phyloP scores from a whole-genome alignment of 2,797 vertebrate genomes.

The Eulemur coronatus region DNA sequence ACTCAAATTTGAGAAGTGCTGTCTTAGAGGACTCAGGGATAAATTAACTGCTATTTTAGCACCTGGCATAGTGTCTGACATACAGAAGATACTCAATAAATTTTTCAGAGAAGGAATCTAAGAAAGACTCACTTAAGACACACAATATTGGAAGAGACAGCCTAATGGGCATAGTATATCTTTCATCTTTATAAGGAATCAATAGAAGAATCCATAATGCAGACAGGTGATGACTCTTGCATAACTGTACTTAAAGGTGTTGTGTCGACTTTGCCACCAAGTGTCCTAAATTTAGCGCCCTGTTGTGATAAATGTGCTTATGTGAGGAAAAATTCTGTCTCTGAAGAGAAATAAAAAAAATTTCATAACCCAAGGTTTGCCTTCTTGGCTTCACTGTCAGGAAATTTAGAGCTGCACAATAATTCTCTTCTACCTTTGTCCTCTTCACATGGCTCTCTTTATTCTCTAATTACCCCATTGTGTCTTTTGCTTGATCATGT shows the following conservation, averaged over 20 bases:
- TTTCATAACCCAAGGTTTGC: not conserved
- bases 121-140: slow-evolving; percentile 30
- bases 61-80: not conserved
- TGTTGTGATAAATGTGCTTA: not conserved
- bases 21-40: not conserved
- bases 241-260: not conserved
- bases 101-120: slow-evolving; percentile 14
- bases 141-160: not conserved
- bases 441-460: not conserved
- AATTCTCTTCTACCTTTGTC: not conserved
- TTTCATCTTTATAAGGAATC: slow-evolving; percentile 40
- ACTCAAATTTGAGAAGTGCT: not conserved
- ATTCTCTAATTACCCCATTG: not conserved
- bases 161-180: not conserved
- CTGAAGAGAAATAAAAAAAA: not conserved
- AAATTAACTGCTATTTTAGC: not conserved
- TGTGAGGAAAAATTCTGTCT: not conserved
- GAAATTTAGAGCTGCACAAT: not conserved
- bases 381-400: not conserved
- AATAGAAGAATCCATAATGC: not conserved
- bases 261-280: not conserved
- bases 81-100: not conserved
- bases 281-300: not conserved
- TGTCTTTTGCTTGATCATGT: not conserved
- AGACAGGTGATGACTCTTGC: not conserved